These are phyloP conservation scores for Burhinus bistriatus DNA, from an alignment of 2,113 vertebrate species.

Conservation along the genomic window DNA sequence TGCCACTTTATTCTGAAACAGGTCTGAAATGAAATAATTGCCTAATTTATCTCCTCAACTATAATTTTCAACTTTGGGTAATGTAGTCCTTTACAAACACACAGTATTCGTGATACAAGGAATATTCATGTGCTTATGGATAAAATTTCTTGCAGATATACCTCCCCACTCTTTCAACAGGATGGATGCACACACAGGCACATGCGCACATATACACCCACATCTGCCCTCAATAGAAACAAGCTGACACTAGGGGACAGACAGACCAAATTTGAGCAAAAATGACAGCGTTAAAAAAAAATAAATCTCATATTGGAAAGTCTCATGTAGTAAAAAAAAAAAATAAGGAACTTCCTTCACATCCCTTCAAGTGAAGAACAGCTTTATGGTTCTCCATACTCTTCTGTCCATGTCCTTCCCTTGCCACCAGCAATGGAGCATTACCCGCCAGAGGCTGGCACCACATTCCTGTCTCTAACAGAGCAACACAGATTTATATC, in stretches of 20 bases:
- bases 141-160: not conserved
- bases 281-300: not conserved
- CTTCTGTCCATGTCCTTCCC: not conserved
- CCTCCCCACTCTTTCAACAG: not conserved
- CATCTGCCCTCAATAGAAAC: not conserved
- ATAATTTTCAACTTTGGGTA: not conserved
- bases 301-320: not conserved
- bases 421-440: not conserved
- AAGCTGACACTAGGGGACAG: not conserved
- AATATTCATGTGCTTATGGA: not conserved
- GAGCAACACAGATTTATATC: not conserved
- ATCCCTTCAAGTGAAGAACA: not conserved
- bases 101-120: not conserved
- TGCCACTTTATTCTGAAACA: not conserved
- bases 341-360: not conserved
- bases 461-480: not conserved
- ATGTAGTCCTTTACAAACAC: not conserved
- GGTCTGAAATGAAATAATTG: not conserved
- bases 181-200: not conserved
- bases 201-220: accelerated
- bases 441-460: not conserved
- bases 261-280: not conserved
- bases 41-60: not conserved
- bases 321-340: accelerated
- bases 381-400: not conserved